Evolutionary conservation across 2,888 invertebrate species (phyloP), one percentile per base, ranked within the genome.

Genomic region (Pyrrhia umbra): DNA sequence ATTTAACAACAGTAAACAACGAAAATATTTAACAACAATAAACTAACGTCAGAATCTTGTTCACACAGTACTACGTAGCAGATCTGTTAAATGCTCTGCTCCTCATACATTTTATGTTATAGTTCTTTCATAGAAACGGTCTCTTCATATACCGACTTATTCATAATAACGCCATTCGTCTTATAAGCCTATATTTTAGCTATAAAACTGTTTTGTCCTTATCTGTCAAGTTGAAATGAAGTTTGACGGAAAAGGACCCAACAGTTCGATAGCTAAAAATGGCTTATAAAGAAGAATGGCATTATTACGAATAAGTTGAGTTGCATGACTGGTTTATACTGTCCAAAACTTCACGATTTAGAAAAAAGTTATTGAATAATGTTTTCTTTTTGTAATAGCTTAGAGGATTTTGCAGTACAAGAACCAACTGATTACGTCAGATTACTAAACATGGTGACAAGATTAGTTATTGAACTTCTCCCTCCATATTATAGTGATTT

Each of bases 1-100:
- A 75, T 67, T 66, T 49, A 64, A 45, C 34, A 37, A 43, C 2
- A 65, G 60, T 68, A 77, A 75, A 68, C 68, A 68, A 60, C 61
- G 57, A 61, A 75, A 72, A 75, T 70, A 75, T 67, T 66, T 50
- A 62, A 47, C 34, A 39, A 45, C 4, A 63, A 61, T 27, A 43
- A 42, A 50, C n/a, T 58, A 58, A 72, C 13, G 27, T 6, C 25
- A 21, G 39, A 15, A 27, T 21, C 18, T 46, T 46, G 47, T 37
- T 46, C 6, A 60, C 18, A 42, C 21, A 23, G 13, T 39, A 54
- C 13, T n/a, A n/a, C n/a, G 6, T 6, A 45, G 16, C 9, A 49
- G 8, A 57, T 8, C 15, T 27, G 27, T 4, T 10, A 46, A 37
- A n/a, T n/a, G n/a, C n/a, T n/a, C n/a, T n/a, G n/a, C n/a, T n/a